Evolutionary conservation across 2,797 vertebrate genomes (phyloP).

Genomic region (Ctenochaetus hawaiiensis): DNA sequence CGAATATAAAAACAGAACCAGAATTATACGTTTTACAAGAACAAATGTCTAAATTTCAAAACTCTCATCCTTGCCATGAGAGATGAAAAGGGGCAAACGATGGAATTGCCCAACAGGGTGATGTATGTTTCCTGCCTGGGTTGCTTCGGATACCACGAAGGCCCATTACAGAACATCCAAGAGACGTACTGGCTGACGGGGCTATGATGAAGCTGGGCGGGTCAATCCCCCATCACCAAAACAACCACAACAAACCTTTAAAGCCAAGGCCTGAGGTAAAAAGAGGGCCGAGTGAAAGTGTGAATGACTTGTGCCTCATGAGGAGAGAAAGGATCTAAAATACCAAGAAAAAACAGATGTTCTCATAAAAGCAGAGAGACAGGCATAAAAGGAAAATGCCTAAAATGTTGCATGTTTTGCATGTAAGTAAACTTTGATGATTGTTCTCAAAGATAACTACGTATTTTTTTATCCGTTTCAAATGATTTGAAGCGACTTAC

Average conservation of each 20-base stretch:
- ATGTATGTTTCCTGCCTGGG: no score
- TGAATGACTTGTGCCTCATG: background rate
- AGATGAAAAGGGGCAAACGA: no score
- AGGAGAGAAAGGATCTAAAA: background rate
- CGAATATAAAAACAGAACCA: constrained; percentile 39
- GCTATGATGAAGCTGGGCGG: no score
- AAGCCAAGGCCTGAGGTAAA: no score
- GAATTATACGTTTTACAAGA: constrained; percentile 31
- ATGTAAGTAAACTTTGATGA: background rate
- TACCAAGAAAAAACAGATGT: background rate
- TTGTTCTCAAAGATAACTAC: background rate
- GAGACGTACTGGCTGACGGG: no score
- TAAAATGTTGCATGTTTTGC: fast-evolving
- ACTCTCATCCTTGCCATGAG: no score
- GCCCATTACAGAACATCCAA: no score
- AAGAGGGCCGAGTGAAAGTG: no score
- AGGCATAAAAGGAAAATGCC: background rate
- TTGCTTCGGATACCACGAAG: no score
- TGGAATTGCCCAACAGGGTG: no score
- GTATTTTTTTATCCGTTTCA: background rate
- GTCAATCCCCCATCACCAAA: no score
- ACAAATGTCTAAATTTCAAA: constrained; percentile 1
- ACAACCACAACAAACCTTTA: no score
- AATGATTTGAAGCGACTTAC: constrained; percentile 37
- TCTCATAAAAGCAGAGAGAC: constrained; percentile 1